Evolutionary conservation across 2,113 vertebrate genomes (phyloP).

Genomic region (Solenodon paradoxus): DNA sequence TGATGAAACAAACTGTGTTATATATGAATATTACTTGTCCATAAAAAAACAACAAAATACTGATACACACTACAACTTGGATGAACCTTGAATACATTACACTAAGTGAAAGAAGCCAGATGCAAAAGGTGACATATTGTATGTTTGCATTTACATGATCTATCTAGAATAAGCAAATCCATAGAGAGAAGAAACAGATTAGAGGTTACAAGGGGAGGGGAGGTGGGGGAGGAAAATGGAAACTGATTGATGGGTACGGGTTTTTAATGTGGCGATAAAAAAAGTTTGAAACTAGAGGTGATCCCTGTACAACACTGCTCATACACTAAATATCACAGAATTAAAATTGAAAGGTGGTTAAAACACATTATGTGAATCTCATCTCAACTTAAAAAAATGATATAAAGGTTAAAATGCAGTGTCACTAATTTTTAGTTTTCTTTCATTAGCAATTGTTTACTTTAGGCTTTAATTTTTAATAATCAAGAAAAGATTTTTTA

Average conservation of each 20-base stretch:
- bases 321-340: neutral
- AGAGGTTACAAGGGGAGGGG: neutral
- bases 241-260: neutral
- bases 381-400: neutral
- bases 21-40: neutral
- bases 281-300: neutral
- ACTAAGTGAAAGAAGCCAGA: neutral
- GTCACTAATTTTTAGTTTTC: neutral
- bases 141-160: neutral
- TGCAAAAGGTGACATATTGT: neutral
- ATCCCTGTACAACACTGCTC: neutral
- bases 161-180: neutral
- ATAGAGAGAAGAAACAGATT: neutral
- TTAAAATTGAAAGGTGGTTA: neutral
- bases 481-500: neutral
- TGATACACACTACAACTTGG: neutral
- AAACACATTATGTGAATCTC: neutral
- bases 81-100: neutral
- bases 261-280: neutral
- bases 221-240: neutral
- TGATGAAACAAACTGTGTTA: neutral
- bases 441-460: neutral
- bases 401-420: neutral
- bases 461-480: conserved; percentile 5
- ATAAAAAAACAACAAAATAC: neutral